A percentile compares a stretch with the other conserved stretches of the same genome.
These are phyloP conservation scores for Acrossocheilus fasciatus DNA, from an alignment of 2,797 vertebrate genomes.

Conservation along the genomic window DNA sequence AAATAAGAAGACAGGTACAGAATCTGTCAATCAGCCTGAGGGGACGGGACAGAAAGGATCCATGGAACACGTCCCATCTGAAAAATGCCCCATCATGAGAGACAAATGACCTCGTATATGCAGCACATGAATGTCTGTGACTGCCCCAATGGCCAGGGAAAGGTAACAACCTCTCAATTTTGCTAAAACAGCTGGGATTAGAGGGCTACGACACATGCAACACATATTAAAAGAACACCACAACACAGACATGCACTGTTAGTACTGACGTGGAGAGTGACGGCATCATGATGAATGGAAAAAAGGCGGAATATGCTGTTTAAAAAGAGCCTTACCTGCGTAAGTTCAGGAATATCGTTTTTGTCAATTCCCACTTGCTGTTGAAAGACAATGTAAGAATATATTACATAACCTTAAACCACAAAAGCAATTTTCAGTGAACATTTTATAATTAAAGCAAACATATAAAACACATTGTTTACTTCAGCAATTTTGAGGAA, in stretches of 20 bases:
- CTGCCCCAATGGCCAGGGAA: constrained; percentile 31
- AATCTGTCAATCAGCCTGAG: constrained; percentile 66
- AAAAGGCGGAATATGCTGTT: neutral
- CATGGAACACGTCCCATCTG: constrained; percentile 45
- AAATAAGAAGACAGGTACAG: constrained; percentile 73
- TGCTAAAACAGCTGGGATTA: constrained; percentile 44
- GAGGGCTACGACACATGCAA: constrained; percentile 61
- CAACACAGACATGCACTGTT: constrained; percentile 70
- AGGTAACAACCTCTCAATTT: constrained; percentile 25
- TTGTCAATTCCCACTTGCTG: constrained; percentile 99
- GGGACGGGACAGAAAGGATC: constrained; percentile 56
- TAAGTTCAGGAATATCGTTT: constrained; percentile 98
- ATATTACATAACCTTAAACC: neutral
- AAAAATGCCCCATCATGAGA: constrained; percentile 31
- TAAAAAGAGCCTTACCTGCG: constrained; percentile 85
- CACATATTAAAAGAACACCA: constrained; percentile 57
- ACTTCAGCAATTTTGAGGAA: constrained; percentile 99
- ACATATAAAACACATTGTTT: constrained; percentile 46
- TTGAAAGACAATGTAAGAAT: constrained; percentile 47
- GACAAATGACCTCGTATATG: constrained; percentile 37
- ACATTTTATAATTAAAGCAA: neutral
- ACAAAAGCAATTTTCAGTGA: neutral
- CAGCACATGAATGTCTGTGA: constrained; percentile 43
- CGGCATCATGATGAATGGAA: constrained; percentile 22
- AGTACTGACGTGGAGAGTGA: constrained; percentile 51